Percentiles rank a stretch among this genome's conserved stretches.
phyloP scores from a whole-genome alignment of 92 coral and sea anemone species.

The Porites lobata region DNA sequence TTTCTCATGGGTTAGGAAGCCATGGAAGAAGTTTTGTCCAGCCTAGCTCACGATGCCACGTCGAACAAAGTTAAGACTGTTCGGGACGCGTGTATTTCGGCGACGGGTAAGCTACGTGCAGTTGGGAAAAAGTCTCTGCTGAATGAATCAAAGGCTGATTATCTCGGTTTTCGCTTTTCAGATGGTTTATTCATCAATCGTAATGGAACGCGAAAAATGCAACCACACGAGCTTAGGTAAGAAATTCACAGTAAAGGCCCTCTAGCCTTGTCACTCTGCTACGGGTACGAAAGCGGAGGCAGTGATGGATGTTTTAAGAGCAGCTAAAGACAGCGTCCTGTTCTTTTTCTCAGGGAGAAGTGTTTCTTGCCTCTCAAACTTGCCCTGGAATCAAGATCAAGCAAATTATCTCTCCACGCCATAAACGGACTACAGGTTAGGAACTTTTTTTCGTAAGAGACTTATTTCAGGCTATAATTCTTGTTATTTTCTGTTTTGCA shows the following conservation, averaged over 20 bases:
- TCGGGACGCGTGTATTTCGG: constrained; percentile 95
- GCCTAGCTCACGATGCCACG: constrained; percentile 97
- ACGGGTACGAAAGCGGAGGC: constrained; percentile 62
- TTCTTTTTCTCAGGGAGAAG: constrained; percentile 80
- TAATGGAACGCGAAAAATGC: constrained; percentile 83
- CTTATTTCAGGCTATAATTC: background rate
- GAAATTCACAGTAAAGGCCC: constrained; percentile 13
- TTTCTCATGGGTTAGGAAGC: constrained; percentile 58
- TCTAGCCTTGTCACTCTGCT: constrained; percentile 66
- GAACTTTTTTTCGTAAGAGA: background rate
- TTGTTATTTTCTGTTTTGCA: constrained; percentile 26
- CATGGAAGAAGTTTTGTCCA: constrained; percentile 93
- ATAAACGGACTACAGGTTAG: constrained; percentile 93
- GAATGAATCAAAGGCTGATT: background rate
- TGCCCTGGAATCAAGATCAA: constrained; percentile 93
- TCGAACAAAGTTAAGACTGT: constrained; percentile 91
- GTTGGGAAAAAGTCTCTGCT: constrained; percentile 3
- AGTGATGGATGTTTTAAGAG: constrained; percentile 15
- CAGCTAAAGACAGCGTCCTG: constrained; percentile 15
- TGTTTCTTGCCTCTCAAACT: constrained; percentile 92
- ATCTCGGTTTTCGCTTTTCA: constrained; percentile 39
- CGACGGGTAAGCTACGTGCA: constrained; percentile 84
- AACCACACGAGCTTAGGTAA: constrained; percentile 93
- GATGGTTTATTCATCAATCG: constrained; percentile 92
- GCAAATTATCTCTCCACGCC: constrained; percentile 90